Percentiles rank a stretch among this genome's conserved stretches.
phyloP scores from a whole-genome alignment of 2,888 invertebrate genomes.

The Sarcophaga carnaria region DNA sequence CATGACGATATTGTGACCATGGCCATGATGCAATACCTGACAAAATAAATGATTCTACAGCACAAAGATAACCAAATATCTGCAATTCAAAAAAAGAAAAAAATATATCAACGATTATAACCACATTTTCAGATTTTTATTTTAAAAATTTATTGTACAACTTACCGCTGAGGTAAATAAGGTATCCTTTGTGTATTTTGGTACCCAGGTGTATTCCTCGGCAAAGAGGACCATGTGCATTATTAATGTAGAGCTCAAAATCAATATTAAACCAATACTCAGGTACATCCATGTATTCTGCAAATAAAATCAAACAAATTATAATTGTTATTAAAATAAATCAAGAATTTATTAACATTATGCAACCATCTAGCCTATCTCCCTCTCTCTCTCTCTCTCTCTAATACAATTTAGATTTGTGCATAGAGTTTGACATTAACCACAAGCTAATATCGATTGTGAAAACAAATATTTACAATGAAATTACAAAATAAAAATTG shows the following conservation, averaged over 20 bases:
- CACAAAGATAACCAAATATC: slow-evolving; percentile 86
- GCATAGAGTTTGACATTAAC: fast-evolving
- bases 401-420: no score
- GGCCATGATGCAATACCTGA: slow-evolving; percentile 84
- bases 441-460: no score
- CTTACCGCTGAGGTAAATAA: slow-evolving; percentile 86
- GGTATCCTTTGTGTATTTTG: slow-evolving; percentile 88
- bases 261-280: slow-evolving; percentile 87
- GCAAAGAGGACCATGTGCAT: slow-evolving; percentile 87
- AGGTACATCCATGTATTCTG: slow-evolving; percentile 89
- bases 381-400: no score
- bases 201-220: slow-evolving; percentile 87
- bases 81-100: slow-evolving; percentile 73
- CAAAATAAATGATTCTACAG: slow-evolving; percentile 84
- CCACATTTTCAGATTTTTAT: neutral
- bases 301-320: slow-evolving; percentile 9
- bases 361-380: no score
- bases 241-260: slow-evolving; percentile 87
- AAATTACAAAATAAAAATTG: no score
- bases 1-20: slow-evolving; percentile 84
- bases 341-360: no score
- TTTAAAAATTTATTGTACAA: slow-evolving; percentile 44
- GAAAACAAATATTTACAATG: no score
- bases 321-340: no score
- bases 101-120: neutral